These are phyloP conservation scores for Drosophila phalerata DNA, from an alignment of 2,888 invertebrate species.

Conservation along the genomic window DNA sequence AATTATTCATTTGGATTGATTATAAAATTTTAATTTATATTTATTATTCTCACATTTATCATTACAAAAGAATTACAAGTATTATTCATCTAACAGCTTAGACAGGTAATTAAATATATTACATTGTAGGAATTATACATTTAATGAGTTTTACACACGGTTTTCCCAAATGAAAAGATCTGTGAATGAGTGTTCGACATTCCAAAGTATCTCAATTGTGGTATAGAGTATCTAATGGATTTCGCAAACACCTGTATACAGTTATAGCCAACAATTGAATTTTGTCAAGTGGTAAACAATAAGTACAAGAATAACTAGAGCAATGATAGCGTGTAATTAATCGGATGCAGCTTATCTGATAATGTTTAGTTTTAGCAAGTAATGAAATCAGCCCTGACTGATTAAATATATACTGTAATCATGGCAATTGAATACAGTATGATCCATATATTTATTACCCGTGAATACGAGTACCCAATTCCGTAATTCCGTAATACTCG, in stretches of 20 bases:
- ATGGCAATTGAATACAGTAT: background rate
- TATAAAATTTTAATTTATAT: background rate
- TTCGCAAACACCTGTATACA: slow-evolving; percentile 26
- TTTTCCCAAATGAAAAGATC: slow-evolving; percentile 20
- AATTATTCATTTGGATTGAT: background rate
- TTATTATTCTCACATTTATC: background rate
- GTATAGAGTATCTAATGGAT: background rate
- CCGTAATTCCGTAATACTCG: slow-evolving; percentile 5
- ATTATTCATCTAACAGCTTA: slow-evolving; percentile 22
- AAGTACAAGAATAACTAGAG: slow-evolving; percentile 1
- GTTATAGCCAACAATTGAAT: slow-evolving; percentile 13
- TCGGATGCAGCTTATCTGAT: slow-evolving; percentile 38
- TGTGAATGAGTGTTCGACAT: slow-evolving; percentile 29
- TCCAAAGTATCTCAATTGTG: slow-evolving; percentile 15
- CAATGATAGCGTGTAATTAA: slow-evolving; percentile 31
- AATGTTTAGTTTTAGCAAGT: slow-evolving; percentile 24
- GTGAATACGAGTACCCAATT: slow-evolving; percentile 7
- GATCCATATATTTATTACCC: slow-evolving; percentile 8
- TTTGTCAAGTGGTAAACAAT: slow-evolving; percentile 22
- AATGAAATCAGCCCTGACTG: slow-evolving; percentile 36
- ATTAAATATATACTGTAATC: slow-evolving; percentile 13
- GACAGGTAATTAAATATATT: slow-evolving; percentile 13
- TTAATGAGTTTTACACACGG: slow-evolving; percentile 15
- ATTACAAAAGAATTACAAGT: background rate
- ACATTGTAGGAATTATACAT: slow-evolving; percentile 13